phyloP scores from a whole-genome alignment of 2,888 invertebrate species.

The Rhamnusium bicolor region DNA sequence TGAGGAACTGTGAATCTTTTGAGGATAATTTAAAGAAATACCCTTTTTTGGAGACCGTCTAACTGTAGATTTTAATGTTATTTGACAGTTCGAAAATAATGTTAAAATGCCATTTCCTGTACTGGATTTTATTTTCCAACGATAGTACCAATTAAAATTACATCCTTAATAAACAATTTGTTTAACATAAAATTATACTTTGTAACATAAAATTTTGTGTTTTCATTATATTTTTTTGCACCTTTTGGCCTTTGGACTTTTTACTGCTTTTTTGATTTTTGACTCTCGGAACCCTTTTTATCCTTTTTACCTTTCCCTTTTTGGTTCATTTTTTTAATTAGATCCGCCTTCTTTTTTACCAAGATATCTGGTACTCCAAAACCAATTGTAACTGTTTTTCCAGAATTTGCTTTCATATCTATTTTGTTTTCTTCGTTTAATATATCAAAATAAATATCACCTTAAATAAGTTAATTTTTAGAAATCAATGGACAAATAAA shows the following conservation, averaged over 20 bases:
- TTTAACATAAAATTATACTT: constrained; percentile 52
- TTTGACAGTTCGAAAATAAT: too few relatives aligned
- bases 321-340: constrained; percentile 31
- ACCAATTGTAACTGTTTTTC: constrained; percentile 40
- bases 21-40: neutral
- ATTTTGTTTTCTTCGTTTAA: constrained; percentile 34
- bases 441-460: constrained; percentile 44
- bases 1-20: neutral
- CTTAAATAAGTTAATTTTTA: constrained; percentile 33
- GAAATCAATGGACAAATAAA: neutral
- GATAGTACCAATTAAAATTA: constrained; percentile 49
- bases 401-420: constrained; percentile 37
- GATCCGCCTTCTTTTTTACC: constrained; percentile 35
- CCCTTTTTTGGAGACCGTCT: too few relatives aligned
- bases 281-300: constrained; percentile 28
- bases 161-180: constrained; percentile 47
- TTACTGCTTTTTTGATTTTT: constrained; percentile 11
- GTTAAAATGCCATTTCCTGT: neutral
- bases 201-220: constrained; percentile 42
- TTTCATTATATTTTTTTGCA: constrained; percentile 36
- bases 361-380: constrained; percentile 48
- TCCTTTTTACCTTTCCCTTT: constrained; percentile 28
- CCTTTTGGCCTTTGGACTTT: neutral
- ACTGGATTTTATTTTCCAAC: constrained; percentile 12
- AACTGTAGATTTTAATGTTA: too few relatives aligned